A percentile compares a stretch with the other conserved stretches of the same genome.
phyloP scores from a whole-genome alignment of 2,888 invertebrate genomes.

The Leptopilina myrica region DNA sequence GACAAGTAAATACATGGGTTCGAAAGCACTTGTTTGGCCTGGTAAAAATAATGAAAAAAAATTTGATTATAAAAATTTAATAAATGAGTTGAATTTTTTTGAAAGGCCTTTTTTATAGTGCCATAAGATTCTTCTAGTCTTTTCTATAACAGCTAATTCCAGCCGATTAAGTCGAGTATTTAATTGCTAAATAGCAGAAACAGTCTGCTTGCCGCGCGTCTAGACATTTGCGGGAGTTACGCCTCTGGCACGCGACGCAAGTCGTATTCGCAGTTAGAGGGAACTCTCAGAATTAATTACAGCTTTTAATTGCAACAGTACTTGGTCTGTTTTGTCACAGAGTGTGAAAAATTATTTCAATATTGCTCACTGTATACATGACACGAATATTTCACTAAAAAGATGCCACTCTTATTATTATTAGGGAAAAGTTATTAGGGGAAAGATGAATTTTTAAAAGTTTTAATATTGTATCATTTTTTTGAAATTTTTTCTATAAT shows the following conservation, averaged over 20 bases:
- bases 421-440: too few species aligned
- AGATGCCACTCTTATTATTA: too few species aligned
- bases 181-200: constrained; percentile 58
- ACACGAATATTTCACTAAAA: too few species aligned
- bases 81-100: background rate
- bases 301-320: constrained; percentile 47
- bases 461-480: too few species aligned
- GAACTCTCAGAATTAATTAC: constrained; percentile 66
- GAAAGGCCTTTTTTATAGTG: background rate
- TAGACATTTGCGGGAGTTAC: constrained; percentile 43
- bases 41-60: too few species aligned
- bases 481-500: too few species aligned
- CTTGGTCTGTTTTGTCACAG: constrained; percentile 4
- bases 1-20: too few species aligned
- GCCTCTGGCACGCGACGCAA: constrained; percentile 54
- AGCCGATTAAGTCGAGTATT: constrained; percentile 53
- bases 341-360: constrained; percentile 22
- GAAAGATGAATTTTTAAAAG: too few species aligned
- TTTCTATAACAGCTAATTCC: constrained; percentile 53
- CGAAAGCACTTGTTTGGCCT: too few species aligned
- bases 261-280: constrained; percentile 50
- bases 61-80: too few species aligned
- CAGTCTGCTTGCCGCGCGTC: constrained; percentile 46
- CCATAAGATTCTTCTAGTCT: constrained; percentile 40
- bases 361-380: background rate